These are phyloP conservation scores for Panurus biarmicus DNA, from an alignment of 2,113 vertebrate genomes.

Conservation along the genomic window DNA sequence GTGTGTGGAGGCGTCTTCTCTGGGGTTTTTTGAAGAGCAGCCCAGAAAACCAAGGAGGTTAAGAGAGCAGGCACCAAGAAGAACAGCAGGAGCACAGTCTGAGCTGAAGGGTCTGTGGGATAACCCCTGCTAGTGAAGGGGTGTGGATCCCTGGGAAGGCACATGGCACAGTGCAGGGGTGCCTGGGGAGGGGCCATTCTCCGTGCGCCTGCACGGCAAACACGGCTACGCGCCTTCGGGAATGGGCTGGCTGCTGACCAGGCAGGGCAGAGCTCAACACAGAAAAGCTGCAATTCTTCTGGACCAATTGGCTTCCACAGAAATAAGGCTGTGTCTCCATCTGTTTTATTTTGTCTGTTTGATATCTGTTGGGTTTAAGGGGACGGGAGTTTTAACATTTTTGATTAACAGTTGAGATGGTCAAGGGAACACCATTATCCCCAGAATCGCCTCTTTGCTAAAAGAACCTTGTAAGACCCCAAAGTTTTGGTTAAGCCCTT, in stretches of 20 bases:
- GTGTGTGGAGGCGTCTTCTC: not conserved
- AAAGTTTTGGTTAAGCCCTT: not conserved
- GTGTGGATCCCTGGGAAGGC: not conserved
- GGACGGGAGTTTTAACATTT: not conserved
- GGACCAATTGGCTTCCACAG: not conserved
- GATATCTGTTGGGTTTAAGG: not conserved
- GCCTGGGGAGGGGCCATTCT: rapidly evolving
- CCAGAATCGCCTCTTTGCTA: not conserved
- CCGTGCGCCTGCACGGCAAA: not conserved
- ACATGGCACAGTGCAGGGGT: not conserved
- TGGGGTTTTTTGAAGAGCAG: not conserved
- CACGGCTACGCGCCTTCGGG: rapidly evolving
- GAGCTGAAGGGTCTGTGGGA: not conserved
- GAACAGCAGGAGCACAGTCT: not conserved
- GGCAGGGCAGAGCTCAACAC: not conserved
- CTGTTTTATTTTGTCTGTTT: not conserved
- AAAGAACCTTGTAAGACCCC: not conserved
- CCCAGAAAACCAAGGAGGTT: not conserved
- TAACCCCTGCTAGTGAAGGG: not conserved
- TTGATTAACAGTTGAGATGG: not conserved
- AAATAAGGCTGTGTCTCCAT: not conserved
- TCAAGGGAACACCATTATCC: not conserved
- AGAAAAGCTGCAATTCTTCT: not conserved
- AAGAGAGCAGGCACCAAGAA: not conserved
- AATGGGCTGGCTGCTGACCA: not conserved